Percentiles rank a stretch among this genome's conserved stretches.
Conservation (phyloP, 2,797 vertebrate species). For the Gambusia yucatana region DNA sequence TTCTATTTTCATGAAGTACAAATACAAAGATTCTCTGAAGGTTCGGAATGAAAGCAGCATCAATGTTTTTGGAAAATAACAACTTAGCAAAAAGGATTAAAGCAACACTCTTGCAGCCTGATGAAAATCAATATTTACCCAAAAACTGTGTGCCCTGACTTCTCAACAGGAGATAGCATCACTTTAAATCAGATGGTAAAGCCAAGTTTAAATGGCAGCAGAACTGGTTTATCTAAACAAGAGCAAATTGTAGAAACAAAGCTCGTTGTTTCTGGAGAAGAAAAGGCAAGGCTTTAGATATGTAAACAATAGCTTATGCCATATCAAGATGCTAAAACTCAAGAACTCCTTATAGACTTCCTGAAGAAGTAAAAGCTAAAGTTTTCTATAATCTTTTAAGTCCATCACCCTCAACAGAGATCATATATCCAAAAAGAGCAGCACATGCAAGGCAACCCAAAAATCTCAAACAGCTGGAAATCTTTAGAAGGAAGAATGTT, state of each 20-base stretch:
- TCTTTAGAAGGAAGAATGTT: conserved; percentile 5
- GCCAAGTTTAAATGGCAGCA: neutral
- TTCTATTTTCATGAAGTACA: neutral
- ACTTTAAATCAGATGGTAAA: neutral
- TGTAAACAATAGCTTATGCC: neutral
- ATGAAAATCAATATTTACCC: neutral
- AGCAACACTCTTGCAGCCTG: neutral
- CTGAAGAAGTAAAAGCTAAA: neutral
- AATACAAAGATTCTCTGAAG: neutral
- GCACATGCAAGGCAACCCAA: conserved; percentile 6
- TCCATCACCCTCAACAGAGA: neutral
- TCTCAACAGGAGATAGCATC: neutral
- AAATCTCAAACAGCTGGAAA: conserved; percentile 15
- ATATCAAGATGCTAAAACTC: neutral
- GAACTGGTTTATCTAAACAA: neutral
- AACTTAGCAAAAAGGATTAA: neutral
- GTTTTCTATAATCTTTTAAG: conserved; percentile 3
- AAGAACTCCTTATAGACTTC: neutral
- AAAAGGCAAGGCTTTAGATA: neutral
- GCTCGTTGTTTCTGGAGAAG: neutral
- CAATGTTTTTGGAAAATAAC: neutral
- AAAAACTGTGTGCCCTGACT: neutral
- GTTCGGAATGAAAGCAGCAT: neutral
- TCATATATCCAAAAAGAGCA: conserved; percentile 4
- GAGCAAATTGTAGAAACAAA: neutral